Base-by-base conservation (phyloP, 2,888 invertebrate genomes). In the Xestoiulus laeticollis region DNA sequence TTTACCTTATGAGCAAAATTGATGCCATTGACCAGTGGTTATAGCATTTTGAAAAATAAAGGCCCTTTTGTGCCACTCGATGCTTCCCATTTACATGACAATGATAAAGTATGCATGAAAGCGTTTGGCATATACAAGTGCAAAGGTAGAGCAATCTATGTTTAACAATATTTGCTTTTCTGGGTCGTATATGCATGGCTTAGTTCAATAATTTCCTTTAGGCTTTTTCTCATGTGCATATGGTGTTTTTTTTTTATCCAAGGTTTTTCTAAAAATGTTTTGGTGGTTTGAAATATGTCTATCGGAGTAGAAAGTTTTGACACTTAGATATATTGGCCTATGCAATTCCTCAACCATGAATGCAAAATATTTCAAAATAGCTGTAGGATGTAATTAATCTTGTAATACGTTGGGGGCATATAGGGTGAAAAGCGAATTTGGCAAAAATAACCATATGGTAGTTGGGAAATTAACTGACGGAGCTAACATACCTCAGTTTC, bases 181-280 rank as follows among this genome's bases (percentile, higher is more conserved):
- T 78, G 78, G 78, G 78, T 78, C 14, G 78, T 30, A 78, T n/a
- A n/a, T 30, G 78, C 30, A 78, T 78, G 78, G 78, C 78, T 78
- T 78, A 78, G 78, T 78, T 78, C 78, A 78, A 78, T 78, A 78
- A 78, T 78, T 78, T 78, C 78, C 78, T 78, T 14, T 30, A 78
- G 78, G 78, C 78, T 78, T 78, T n/a, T 22, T 59, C 22, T 59
- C 59, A n/a, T 22, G 30, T 30, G 26, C 26, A 78, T 30, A 14
- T 16, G 6, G n/a, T 8, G n/a, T 78, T 14, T 30, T 14, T n/a
- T 6, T 8, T 19, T 78, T 30, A 16, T 32, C 4, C 78, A 8
- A 12, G 30, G 14, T 14, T 78, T 78, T 78, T 1, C 59, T 5
- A 68, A 68, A n/a, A 53, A 22, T 30, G 30, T 78, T 78, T 30